Evolutionary conservation across 2,797 vertebrate species (phyloP), one percentile per base, ranked within the genome.

Genomic region (Valencia hispanica): DNA sequence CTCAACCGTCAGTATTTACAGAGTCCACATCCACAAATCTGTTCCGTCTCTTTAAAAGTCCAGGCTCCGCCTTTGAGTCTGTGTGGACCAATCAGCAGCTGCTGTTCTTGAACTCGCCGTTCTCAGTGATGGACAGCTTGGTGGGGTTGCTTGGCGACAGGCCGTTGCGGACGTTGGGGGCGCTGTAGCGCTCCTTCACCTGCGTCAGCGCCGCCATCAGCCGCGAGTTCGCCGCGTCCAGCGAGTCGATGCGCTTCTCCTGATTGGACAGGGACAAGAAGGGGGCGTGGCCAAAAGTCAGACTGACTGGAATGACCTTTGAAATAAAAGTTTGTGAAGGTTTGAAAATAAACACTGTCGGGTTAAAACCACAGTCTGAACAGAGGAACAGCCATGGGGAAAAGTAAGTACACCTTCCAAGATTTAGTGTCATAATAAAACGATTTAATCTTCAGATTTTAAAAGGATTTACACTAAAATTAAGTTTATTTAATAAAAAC

Each of bases 91-190:
- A 87, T 93, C 90, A 98, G 95, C 97, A 99, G 96, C 96, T 97
- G 95, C 97, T 99, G 96, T 98, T 99, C 89, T 96, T 98, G 94
- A 99, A 99, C 95, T 99, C 98, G 75, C 98, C 98, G 80, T 97
- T 99, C 95, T 99, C 98, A 82, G 98, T 99, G 95, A 99, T 99
- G 87, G 98, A 99, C 87, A 99, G 97, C 81, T 98, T 99, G 93
- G 97, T 97, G 91, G 97, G 97, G 81, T 97, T 97, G 95, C 93
- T 96, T 73, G 97, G 96, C 17, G 97, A 97, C 92, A 98, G 95
- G 88, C 97, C 97, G 82, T 97, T 99, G 91, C 95, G 96, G 73
- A 96, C 93, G 87, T 72, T 91, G 82, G 97, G 96, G 84, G 95
- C 81, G 93, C 95, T 96, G 96, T 98, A 99, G 73, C 96, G 97